These are phyloP conservation scores for Marmota flaviventris DNA, from an alignment of 2,113 vertebrate species.

Conservation along the genomic window DNA sequence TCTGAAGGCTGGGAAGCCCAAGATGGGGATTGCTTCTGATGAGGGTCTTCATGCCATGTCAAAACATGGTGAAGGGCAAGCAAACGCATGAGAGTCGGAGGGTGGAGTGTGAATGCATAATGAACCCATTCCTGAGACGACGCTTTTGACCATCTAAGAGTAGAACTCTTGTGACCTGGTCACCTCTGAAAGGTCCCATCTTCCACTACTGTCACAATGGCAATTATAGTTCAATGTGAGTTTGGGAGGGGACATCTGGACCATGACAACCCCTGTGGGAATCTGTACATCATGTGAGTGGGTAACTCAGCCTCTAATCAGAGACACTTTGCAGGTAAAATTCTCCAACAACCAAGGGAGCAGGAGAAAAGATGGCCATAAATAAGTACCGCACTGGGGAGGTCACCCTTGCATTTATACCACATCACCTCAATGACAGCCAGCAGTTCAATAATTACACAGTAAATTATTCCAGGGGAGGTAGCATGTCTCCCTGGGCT, in stretches of 20 bases:
- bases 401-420: neutral
- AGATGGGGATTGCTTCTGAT: neutral
- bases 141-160: neutral
- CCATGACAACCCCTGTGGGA: neutral
- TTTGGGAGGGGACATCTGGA: neutral
- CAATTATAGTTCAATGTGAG: neutral
- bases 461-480: neutral
- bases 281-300: neutral
- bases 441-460: neutral
- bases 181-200: neutral
- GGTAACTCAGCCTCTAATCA: neutral
- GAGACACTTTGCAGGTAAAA: neutral
- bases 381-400: neutral
- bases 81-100: neutral
- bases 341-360: neutral
- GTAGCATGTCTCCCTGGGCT: no score
- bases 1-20: neutral
- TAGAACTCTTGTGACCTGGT: no score
- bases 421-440: neutral
- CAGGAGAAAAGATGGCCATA: neutral
- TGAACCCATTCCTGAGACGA: neutral
- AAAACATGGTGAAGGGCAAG: neutral
- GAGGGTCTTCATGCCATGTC: neutral
- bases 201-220: neutral
- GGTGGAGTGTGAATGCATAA: neutral